A percentile compares a stretch with the other conserved stretches of the same genome.
These are phyloP conservation scores for Fundulus diaphanus DNA, from an alignment of 2,797 vertebrate genomes.

Conservation along the genomic window DNA sequence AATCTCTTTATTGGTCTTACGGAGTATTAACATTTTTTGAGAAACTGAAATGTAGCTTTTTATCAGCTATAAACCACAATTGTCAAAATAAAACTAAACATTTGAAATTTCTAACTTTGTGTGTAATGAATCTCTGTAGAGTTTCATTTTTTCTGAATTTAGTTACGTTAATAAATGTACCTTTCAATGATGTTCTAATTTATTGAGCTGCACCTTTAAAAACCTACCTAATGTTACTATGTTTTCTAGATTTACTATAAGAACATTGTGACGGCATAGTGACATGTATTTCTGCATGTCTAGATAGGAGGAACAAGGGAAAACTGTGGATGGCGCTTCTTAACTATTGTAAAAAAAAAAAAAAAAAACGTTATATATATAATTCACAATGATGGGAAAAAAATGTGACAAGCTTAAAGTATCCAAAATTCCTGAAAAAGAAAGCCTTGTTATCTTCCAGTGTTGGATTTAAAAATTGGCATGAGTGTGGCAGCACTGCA, in stretches of 20 bases:
- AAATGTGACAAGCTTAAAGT: conserved; percentile 22
- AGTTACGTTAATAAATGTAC: not conserved
- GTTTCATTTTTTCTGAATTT: not conserved
- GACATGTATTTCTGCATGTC: conserved; percentile 69
- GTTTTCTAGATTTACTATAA: conserved; percentile 76
- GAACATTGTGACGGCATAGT: conserved; percentile 66
- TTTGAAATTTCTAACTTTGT: not conserved
- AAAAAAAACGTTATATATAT: not conserved
- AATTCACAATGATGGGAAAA: not conserved
- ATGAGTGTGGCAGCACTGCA: conserved; percentile 12
- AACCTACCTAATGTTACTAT: conserved; percentile 79
- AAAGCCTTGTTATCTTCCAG: conserved; percentile 15
- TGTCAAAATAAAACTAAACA: not conserved
- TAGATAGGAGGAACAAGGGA: conserved; percentile 29
- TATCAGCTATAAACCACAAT: not conserved
- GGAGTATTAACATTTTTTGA: not conserved
- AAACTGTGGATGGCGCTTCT: conserved; percentile 27
- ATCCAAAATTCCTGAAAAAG: conserved; percentile 19
- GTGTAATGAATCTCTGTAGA: not conserved
- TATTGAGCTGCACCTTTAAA: conserved; percentile 14
- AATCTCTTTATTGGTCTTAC: not conserved
- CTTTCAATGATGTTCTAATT: not conserved
- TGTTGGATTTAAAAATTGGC: conserved; percentile 23
- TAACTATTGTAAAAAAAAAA: conserved; percentile 19
- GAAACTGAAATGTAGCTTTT: not conserved